Evolutionary conservation across 2,113 vertebrate species (phyloP).

Genomic region (Camelus bactrianus): DNA sequence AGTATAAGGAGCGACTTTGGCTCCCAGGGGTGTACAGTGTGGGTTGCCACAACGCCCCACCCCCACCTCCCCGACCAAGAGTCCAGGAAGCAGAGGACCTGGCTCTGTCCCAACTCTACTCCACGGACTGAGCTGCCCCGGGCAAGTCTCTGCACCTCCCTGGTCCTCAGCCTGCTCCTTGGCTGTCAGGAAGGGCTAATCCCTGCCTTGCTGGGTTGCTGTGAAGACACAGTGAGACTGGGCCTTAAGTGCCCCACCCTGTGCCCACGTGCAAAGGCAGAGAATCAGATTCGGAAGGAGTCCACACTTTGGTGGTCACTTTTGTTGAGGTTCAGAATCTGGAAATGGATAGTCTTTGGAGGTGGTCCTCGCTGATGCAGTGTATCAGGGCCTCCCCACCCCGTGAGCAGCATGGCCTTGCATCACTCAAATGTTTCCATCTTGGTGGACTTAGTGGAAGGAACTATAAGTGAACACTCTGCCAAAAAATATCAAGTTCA

Average conservation of each 20-base stretch:
- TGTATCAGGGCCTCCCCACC: accelerated
- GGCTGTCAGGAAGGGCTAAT: background rate
- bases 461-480: background rate
- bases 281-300: background rate
- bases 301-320: background rate
- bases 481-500: background rate
- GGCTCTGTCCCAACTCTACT: background rate
- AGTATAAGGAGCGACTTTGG: background rate
- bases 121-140: accelerated
- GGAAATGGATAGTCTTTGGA: background rate
- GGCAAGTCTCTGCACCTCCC: background rate
- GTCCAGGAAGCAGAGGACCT: background rate
- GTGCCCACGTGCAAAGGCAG: background rate
- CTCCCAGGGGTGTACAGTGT: background rate
- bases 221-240: background rate
- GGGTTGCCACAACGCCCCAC: background rate
- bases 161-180: background rate
- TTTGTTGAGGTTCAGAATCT: background rate
- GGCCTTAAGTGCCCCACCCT: background rate
- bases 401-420: accelerated
- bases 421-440: accelerated
- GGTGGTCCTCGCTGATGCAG: background rate
- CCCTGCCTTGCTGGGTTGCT: background rate
- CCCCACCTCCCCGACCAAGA: background rate
- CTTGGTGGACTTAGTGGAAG: background rate